Conservation (phyloP, 2,113 vertebrate genomes). For the Henicopernis longicauda region DNA sequence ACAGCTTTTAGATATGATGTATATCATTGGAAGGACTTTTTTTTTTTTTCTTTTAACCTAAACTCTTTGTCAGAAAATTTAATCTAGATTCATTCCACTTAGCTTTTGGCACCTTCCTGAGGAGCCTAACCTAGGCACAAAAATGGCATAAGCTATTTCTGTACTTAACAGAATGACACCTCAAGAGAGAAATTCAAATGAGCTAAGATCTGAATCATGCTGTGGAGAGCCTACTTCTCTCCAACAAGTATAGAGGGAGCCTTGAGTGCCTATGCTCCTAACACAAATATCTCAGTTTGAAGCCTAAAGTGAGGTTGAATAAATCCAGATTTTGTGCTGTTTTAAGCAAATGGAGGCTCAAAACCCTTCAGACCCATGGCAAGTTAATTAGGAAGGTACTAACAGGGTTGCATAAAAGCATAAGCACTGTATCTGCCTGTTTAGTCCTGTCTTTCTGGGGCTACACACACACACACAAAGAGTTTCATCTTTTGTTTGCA, state of each 20-base stretch:
- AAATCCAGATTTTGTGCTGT: neutral
- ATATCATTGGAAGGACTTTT: neutral
- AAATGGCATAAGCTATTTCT: neutral
- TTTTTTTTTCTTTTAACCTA: neutral
- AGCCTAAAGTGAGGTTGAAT: neutral
- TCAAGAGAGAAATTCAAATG: conserved; percentile 8
- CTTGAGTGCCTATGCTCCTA: neutral
- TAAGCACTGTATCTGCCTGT: neutral
- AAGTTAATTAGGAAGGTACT: neutral
- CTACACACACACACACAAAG: neutral
- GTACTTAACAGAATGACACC: neutral
- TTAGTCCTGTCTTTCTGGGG: neutral
- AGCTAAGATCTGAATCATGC: neutral
- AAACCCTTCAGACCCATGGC: neutral
- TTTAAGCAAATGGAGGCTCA: neutral
- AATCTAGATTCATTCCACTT: neutral
- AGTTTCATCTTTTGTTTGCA: neutral
- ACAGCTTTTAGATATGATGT: neutral
- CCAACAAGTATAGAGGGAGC: neutral
- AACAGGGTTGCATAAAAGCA: neutral
- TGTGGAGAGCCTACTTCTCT: neutral
- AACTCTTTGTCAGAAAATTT: neutral
- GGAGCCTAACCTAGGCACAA: neutral
- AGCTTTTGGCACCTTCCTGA: neutral
- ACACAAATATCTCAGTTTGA: neutral